Evolutionary conservation across 2,888 invertebrate genomes (phyloP).

Genomic region (Drosophila antonietae): DNA sequence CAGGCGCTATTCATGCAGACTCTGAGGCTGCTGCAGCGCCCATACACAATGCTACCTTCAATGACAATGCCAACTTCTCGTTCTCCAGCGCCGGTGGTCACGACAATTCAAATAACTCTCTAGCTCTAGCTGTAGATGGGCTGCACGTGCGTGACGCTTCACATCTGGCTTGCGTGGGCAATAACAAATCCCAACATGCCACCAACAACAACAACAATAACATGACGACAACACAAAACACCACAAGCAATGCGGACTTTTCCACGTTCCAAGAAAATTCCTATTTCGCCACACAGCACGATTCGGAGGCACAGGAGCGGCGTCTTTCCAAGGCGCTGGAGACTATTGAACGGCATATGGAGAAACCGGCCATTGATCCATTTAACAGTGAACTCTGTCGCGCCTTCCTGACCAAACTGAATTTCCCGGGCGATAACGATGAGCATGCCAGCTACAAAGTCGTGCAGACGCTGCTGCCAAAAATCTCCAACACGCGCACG

Average conservation of each 20-base stretch:
- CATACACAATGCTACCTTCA: conserved; percentile 78
- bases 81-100: conserved; percentile 81
- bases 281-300: conserved; percentile 84
- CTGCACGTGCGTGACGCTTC: conserved; percentile 80
- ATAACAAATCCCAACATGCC: conserved; percentile 47
- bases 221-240: conserved; percentile 34
- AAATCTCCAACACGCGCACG: conserved; percentile 86
- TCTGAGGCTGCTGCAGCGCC: conserved; percentile 15
- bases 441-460: conserved; percentile 86
- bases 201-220: conserved; percentile 52
- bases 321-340: conserved; percentile 82
- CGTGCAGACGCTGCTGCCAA: conserved; percentile 87
- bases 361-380: conserved; percentile 88
- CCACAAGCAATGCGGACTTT: conserved; percentile 74
- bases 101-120: conserved; percentile 82
- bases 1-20: not conserved
- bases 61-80: conserved; percentile 82
- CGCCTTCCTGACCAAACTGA: conserved; percentile 89
- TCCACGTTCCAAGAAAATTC: conserved; percentile 84
- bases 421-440: conserved; percentile 89
- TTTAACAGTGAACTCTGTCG: conserved; percentile 91
- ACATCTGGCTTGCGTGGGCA: conserved; percentile 23
- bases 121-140: conserved; percentile 81
- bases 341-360: conserved; percentile 82
- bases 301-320: conserved; percentile 82